A percentile compares a stretch with the other conserved stretches of the same genome.
phyloP scores from a whole-genome alignment of 1,140 invertebrate genomes.

The Dinoponera quadriceps region DNA sequence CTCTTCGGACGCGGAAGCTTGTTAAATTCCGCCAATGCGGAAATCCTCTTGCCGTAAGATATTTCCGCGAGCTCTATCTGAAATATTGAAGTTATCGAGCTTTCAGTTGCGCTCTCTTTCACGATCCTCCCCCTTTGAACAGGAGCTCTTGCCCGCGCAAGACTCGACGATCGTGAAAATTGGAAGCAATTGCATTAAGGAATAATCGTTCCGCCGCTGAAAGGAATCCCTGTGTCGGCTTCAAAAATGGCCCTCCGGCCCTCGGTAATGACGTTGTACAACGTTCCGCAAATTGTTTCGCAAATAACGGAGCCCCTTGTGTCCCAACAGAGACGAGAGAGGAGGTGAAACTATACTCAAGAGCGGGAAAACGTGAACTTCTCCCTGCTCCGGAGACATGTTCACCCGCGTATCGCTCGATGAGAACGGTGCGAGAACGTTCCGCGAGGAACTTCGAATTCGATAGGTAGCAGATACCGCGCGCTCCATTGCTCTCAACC shows the following conservation, averaged over 20 bases:
- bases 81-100: constrained; percentile 35
- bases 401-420: background rate
- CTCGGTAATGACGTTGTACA: background rate
- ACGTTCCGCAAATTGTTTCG: background rate
- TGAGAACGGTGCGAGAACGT: background rate
- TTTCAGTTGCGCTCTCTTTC: background rate
- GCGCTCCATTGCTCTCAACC: constrained; percentile 60
- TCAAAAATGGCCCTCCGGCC: background rate
- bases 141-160: background rate
- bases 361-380: background rate
- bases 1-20: background rate
- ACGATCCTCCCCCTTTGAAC: constrained; percentile 1
- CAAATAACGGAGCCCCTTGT: background rate
- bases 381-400: background rate
- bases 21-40: background rate
- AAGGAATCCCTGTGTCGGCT: background rate
- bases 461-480: constrained; percentile 60
- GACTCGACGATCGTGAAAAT: constrained; percentile 27
- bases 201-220: background rate
- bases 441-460: constrained; percentile 16
- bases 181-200: constrained; percentile 16
- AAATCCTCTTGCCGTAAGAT: background rate
- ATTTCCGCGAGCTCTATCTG: constrained; percentile 1
- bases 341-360: background rate
- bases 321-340: background rate